A percentile compares a stretch with the other conserved stretches of the same genome.
These are phyloP conservation scores for Oceanodroma tethys DNA, from an alignment of 2,113 vertebrate genomes.

Conservation along the genomic window DNA sequence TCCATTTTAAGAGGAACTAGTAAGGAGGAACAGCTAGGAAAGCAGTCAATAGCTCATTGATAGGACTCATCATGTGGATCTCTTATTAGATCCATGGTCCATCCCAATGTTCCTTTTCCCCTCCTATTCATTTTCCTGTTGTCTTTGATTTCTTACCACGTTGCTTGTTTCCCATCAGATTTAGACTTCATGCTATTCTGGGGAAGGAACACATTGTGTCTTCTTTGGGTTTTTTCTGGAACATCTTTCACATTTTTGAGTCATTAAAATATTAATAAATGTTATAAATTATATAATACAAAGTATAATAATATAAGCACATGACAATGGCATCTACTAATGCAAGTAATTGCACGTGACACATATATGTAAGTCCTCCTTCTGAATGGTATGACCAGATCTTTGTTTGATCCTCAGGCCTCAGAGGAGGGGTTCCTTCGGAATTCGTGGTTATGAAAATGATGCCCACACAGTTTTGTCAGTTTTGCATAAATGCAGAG, in stretches of 20 bases:
- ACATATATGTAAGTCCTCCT: not conserved
- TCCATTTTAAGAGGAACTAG: not conserved
- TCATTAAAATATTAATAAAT: not conserved
- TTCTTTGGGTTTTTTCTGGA: slow-evolving; percentile 4
- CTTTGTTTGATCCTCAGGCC: not conserved
- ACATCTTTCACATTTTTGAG: not conserved
- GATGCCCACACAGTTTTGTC: not conserved
- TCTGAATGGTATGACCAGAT: not conserved
- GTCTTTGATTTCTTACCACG: not conserved
- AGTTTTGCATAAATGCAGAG: not conserved
- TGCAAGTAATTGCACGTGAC: not conserved
- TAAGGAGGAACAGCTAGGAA: not conserved
- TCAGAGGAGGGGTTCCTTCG: not conserved
- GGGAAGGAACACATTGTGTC: not conserved
- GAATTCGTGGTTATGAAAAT: not conserved
- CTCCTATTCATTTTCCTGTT: not conserved
- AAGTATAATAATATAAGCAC: not conserved
- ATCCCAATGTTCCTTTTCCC: not conserved
- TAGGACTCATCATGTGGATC: not conserved
- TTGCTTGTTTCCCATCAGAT: not conserved
- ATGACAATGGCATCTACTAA: not conserved
- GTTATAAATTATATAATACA: not conserved
- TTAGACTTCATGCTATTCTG: not conserved
- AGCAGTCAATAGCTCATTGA: not conserved
- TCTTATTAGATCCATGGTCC: not conserved